Percentiles rank a stretch among this genome's conserved stretches.
Conservation (phyloP, 1,140 invertebrate genomes). For the Tetraneura akinire region DNA sequence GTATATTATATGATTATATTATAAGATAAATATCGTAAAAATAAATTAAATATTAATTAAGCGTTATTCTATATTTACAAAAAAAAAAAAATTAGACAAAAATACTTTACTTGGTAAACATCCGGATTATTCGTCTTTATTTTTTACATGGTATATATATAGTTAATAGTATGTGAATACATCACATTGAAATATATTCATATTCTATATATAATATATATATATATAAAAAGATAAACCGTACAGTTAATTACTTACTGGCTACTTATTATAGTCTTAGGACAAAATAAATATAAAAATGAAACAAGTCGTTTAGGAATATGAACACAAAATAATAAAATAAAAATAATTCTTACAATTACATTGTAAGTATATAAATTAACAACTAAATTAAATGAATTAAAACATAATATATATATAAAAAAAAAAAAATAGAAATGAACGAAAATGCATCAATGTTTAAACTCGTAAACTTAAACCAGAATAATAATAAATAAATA, state of each 20-base stretch:
- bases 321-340: conserved; percentile 26
- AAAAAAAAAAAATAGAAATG: neutral
- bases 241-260: neutral
- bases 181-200: neutral
- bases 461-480: conserved; percentile 27
- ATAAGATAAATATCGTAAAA: conserved; percentile 28
- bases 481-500: neutral
- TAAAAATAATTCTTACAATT: conserved; percentile 21
- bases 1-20: no score
- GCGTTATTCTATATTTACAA: conserved; percentile 28
- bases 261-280: neutral
- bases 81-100: neutral
- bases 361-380: neutral
- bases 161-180: no score
- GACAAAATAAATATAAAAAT: neutral
- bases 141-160: neutral
- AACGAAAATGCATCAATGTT: neutral
- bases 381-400: conserved; percentile 32
- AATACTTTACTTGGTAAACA: conserved; percentile 49
- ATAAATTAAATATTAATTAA: conserved; percentile 48
- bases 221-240: neutral
- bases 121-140: neutral
- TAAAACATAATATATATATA: neutral
- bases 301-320: conserved; percentile 20
- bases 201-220: neutral